Conservation (phyloP, 2,113 vertebrate species). For the Chlamydotis undulata region DNA sequence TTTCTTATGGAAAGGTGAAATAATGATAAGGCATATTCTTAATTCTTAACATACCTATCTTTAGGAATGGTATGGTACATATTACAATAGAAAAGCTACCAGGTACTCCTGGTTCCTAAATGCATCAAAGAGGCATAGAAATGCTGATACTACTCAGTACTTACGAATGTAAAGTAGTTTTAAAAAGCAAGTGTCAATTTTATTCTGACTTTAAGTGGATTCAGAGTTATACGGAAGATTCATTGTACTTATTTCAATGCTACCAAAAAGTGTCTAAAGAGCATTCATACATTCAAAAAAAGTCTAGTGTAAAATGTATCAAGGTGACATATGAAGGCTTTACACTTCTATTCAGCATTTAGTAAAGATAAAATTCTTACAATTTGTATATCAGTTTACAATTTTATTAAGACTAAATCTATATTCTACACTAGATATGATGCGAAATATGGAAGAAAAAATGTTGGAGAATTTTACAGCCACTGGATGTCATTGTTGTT, state of each 20-base stretch:
- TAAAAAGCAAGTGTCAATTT: background rate
- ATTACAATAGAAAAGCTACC: background rate
- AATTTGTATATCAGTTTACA: background rate
- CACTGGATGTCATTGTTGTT: conserved; percentile 60
- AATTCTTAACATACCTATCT: background rate
- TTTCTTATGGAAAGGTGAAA: background rate
- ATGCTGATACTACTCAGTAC: background rate
- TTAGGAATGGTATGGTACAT: background rate
- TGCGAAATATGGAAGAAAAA: background rate
- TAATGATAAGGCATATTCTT: background rate
- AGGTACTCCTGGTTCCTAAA: background rate
- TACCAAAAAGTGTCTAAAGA: background rate
- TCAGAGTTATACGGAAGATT: background rate
- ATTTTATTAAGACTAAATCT: background rate
- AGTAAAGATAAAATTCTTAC: background rate
- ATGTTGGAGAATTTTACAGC: conserved; percentile 6
- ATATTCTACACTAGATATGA: background rate
- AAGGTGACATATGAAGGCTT: background rate
- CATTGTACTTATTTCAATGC: background rate
- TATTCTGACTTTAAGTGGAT: background rate
- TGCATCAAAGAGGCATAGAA: background rate
- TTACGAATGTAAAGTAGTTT: background rate
- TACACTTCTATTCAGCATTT: background rate
- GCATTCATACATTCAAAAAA: background rate
- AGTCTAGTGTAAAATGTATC: background rate